Evolutionary conservation across 2,888 invertebrate species (phyloP), one percentile per base, ranked within the genome.

Genomic region (Priocnemis perturbator): DNA sequence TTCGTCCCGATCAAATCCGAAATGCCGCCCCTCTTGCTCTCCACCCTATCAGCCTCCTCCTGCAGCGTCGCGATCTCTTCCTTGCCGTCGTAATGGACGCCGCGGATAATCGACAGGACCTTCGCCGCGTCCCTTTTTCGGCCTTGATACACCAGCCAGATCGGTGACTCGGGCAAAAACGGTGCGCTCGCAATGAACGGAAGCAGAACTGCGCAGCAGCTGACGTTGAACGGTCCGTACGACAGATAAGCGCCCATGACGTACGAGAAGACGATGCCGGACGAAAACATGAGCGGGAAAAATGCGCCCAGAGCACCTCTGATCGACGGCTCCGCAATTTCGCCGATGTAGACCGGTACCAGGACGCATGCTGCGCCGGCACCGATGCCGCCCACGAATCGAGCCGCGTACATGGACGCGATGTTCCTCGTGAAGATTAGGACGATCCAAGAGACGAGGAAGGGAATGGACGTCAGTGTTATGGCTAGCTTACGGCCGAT

Each of bases 341-440:
- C 92, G 2, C 89, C 89, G 61, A 91, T 88, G 81, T 91, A 92
- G 56, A 91, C 89, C 0, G 91, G 91, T 0, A 89, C 89, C 20
- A 90, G 86, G 0, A 91, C 90, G n/a, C 90, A 86, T 3, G 84
- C 83, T 0, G 87, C 84, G 0, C 87, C 88, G 0, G 87, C 78
- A 9, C 91, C 91, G 58, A 90, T 88, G 0, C 92, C 92, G 56
- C 90, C 90, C 48, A 91, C 60, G 37, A 91, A 83, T 11, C 87
- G 71, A 0, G 85, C 87, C 2, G 73, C 65, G 70, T 81, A 87
- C 5, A 87, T 64, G 19, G 74, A 64, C 47, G 64, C 64, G 7
- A 86, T 50, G 68, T 78, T 76, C 2, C 55, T 62, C 0, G 80
- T 67, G 11, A 82, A 72, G 17, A 88, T 83, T 48, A 91, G 87